Conservation (phyloP, 1,140 invertebrate genomes). For the Pseudomyrmex gracilis region DNA sequence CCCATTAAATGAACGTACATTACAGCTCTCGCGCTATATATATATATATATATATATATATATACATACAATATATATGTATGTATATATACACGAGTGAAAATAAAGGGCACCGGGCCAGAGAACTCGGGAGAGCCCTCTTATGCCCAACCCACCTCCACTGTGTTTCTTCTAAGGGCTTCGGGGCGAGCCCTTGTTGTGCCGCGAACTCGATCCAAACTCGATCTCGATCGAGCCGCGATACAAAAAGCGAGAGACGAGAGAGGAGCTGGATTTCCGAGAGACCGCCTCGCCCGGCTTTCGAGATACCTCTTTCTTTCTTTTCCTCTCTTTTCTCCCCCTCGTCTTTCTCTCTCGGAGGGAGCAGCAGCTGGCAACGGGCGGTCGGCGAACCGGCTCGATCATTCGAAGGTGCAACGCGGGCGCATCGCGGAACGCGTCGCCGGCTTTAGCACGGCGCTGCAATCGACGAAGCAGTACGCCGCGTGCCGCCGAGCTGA, state of each 20-base stretch:
- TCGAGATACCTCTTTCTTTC: slow-evolving; percentile 23
- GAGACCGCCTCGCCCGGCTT: not conserved
- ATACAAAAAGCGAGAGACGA: not conserved
- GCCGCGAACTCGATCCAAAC: not conserved
- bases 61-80: not conserved
- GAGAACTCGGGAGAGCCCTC: too few relatives aligned
- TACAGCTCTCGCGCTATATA: not conserved
- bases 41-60: too few relatives aligned
- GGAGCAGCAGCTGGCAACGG: slow-evolving; percentile 10
- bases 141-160: too few relatives aligned
- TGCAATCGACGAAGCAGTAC: slow-evolving; percentile 71
- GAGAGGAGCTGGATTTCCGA: not conserved
- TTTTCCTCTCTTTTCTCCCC: slow-evolving; percentile 24
- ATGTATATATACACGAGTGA: not conserved
- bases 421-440: slow-evolving; percentile 66
- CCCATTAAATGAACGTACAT: slow-evolving; percentile 15
- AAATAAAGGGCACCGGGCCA: slow-evolving; percentile 15
- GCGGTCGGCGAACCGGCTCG: slow-evolving; percentile 69
- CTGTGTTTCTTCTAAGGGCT: too few relatives aligned
- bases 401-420: slow-evolving; percentile 59
- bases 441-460: slow-evolving; percentile 65
- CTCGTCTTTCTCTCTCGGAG: not conserved
- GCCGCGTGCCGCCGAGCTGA: slow-evolving; percentile 68
- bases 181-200: not conserved
- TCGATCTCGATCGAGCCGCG: slow-evolving; percentile 1